These are phyloP conservation scores for Euplagia quadripunctaria DNA, from an alignment of 2,888 invertebrate species.

Conservation along the genomic window DNA sequence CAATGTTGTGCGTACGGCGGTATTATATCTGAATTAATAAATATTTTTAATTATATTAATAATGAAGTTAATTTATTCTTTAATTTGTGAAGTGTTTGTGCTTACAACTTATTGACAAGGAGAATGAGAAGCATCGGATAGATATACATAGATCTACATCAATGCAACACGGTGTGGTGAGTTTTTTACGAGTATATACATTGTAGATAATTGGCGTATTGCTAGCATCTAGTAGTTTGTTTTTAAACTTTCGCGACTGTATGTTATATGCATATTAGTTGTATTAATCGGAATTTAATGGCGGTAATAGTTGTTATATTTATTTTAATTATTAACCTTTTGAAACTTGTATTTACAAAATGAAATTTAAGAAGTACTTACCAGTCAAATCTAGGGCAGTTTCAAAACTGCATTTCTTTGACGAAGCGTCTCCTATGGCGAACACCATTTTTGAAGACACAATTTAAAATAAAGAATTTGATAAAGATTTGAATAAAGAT, in stretches of 20 bases:
- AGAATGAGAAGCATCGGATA: not conserved
- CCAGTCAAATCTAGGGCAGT: slow-evolving; percentile 52
- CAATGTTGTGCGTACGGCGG: not conserved
- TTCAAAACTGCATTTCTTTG: slow-evolving; percentile 49
- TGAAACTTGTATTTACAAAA: not conserved
- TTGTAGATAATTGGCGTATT: too few relatives aligned
- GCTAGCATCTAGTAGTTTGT: too few relatives aligned
- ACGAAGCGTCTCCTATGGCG: not conserved
- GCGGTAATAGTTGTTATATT: not conserved
- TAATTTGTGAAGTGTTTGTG: not conserved
- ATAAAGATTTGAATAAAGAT: too few relatives aligned
- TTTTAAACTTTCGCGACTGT: too few relatives aligned
- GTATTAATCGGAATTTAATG: too few relatives aligned
- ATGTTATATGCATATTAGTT: too few relatives aligned
- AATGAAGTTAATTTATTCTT: too few relatives aligned
- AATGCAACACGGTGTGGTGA: not conserved
- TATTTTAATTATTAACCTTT: not conserved
- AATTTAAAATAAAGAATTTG: not conserved
- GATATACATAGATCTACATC: not conserved
- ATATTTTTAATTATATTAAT: not conserved
- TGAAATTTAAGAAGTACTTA: slow-evolving; percentile 25
- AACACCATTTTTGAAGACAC: slow-evolving; percentile 13
- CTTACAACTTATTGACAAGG: not conserved
- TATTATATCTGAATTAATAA: not conserved
- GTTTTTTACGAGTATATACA: not conserved